Evolutionary conservation across 2,113 vertebrate genomes (phyloP).

Genomic region (Camelus dromedarius): DNA sequence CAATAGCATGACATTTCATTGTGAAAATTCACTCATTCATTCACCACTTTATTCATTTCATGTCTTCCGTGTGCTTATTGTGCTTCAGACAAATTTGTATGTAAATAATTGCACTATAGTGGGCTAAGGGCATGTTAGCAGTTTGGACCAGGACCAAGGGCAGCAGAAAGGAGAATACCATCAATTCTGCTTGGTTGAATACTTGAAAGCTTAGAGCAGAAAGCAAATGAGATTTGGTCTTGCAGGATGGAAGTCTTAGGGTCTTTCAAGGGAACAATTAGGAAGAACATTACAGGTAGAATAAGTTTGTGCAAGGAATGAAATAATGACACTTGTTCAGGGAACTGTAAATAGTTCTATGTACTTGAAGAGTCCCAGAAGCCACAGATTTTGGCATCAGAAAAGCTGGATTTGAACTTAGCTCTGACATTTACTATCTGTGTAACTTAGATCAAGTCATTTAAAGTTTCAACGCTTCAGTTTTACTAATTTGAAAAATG

Average conservation of each 20-base stretch:
- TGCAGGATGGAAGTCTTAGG: background rate
- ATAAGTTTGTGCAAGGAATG: constrained; percentile 26
- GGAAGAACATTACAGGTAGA: constrained; percentile 5
- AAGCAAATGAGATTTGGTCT: constrained; percentile 38
- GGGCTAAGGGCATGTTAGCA: background rate
- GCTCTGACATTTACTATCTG: background rate
- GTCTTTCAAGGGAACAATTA: background rate
- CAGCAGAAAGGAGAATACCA: constrained; percentile 23
- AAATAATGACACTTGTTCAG: constrained; percentile 42
- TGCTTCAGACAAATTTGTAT: background rate
- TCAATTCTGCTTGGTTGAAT: constrained; percentile 54
- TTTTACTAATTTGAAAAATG: constrained; percentile 28
- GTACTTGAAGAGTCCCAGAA: background rate
- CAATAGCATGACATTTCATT: background rate
- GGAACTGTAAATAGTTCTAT: constrained; percentile 22
- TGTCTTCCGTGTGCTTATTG: background rate
- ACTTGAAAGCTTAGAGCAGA: constrained; percentile 37
- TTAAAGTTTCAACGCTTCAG: background rate
- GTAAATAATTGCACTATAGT: background rate
- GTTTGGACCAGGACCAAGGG: background rate
- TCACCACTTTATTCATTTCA: background rate
- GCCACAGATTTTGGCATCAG: background rate
- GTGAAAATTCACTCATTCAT: background rate
- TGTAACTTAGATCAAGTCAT: background rate
- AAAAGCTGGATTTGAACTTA: constrained; percentile 42